Evolutionary conservation across 2,888 invertebrate species (phyloP), one percentile per base, ranked within the genome.

Genomic region (Diabrotica balteata): DNA sequence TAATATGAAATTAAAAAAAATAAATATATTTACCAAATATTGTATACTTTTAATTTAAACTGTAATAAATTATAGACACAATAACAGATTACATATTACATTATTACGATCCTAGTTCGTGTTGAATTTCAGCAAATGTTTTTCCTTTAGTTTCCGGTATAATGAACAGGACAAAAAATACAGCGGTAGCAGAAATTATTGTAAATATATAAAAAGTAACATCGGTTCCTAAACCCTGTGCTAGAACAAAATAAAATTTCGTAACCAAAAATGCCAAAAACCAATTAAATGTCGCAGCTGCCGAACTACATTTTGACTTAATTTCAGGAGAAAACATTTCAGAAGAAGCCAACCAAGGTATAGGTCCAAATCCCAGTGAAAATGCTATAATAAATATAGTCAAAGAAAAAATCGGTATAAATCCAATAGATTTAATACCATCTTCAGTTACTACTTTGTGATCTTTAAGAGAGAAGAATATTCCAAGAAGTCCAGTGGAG

Each of bases 231-330:
- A 92, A 84, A 0, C 85, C 79, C 0, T 70, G 59, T 51, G 87
- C 88, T 58, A 93, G 76, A 22, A 89, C 86, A 50, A 83, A 83
- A 75, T 91, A 94, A 22, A 90, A 90, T 76, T 90, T 91, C 0
- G 95, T 94, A 0, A 95, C 92, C 0, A 93, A 78, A 80, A 95
- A 95, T 47, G 92, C 92, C 75, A 93, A 85, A 10, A 92, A 81
- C 94, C 95, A 95, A 81, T 94, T 95, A 60, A 93, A 88, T 0
- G 93, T 88, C n/a, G 93, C 93, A 0, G 93, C 93, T 10, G 93
- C 89, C 0, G 94, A 92, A 9, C 91, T 89, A 50, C 92, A 92
- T 63, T 91, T 87, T 1, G 90, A 91, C 80, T 93, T 94, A 67
- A 94, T 91, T 74, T 93, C 91, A 1, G 91, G 87, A 58, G 93